Conservation (phyloP, 2,797 vertebrate species). For the Liparis tanakae region DNA sequence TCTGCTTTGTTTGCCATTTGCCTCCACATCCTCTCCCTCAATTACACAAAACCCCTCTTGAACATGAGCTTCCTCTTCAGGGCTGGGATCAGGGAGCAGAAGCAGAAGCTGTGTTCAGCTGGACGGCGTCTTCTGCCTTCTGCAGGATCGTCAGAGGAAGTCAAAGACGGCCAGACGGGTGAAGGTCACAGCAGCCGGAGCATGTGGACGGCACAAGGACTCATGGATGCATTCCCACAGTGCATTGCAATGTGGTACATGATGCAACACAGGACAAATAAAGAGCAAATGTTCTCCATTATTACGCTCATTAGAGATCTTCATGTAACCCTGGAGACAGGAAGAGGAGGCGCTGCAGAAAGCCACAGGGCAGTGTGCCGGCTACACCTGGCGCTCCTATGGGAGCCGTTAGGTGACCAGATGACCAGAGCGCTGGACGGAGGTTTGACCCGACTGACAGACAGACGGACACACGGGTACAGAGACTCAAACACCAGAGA, state of each 20-base stretch:
- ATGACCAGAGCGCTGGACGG: too few species aligned
- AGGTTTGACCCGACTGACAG: too few species aligned
- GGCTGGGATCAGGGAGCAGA: constrained; percentile 58
- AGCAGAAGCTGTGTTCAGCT: constrained; percentile 61
- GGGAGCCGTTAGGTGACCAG: too few species aligned
- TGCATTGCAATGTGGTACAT: constrained; percentile 30
- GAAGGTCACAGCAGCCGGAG: constrained; percentile 24
- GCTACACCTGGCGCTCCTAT: too few species aligned
- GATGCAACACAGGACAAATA: background rate
- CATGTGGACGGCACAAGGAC: constrained; percentile 18
- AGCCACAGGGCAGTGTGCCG: too few species aligned
- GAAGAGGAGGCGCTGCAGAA: constrained; percentile 7
- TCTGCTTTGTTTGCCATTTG: constrained; percentile 50
- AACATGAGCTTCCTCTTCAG: constrained; percentile 62
- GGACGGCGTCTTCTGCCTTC: constrained; percentile 38
- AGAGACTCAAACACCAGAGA: too few species aligned
- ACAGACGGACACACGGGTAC: too few species aligned
- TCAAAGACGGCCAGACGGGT: constrained; percentile 19
- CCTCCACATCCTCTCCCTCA: constrained; percentile 65
- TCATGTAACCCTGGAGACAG: constrained; percentile 2
- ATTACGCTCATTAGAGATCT: background rate
- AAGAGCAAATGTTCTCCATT: constrained; percentile 5
- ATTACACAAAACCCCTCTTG: constrained; percentile 47
- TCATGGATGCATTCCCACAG: constrained; percentile 27
- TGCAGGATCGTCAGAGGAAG: constrained; percentile 69